These are phyloP conservation scores for Toxotes lorentzi DNA, from an alignment of 2,797 vertebrate genomes.

Conservation along the genomic window DNA sequence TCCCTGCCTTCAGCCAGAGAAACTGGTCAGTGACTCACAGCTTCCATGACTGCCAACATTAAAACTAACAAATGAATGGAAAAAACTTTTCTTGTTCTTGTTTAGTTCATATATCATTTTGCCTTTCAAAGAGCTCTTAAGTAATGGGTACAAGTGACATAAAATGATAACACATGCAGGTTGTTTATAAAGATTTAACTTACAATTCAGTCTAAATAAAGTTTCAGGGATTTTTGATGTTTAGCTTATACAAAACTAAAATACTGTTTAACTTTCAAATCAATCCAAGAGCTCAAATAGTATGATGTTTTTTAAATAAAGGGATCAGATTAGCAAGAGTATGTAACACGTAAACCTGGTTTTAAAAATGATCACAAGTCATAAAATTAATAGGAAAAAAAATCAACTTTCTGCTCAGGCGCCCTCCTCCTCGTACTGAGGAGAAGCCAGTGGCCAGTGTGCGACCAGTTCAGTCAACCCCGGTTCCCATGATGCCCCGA, in stretches of 20 bases:
- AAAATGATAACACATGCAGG: not conserved
- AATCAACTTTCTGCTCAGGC: slow-evolving; percentile 80
- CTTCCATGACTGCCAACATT: not conserved
- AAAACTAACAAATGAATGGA: not conserved
- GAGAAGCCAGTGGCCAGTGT: slow-evolving; percentile 93
- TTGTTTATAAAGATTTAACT: not conserved
- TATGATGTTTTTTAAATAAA: no score
- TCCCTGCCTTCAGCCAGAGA: slow-evolving; percentile 96
- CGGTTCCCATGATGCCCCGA: slow-evolving; percentile 93
- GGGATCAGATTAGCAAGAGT: not conserved
- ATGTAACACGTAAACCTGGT: not conserved
- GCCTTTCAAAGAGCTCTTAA: not conserved
- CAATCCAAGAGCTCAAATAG: not conserved
- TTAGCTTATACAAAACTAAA: not conserved
- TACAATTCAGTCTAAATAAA: not conserved
- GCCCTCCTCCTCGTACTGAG: slow-evolving; percentile 88
- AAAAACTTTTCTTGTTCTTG: not conserved
- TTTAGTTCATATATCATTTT: not conserved
- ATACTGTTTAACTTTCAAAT: not conserved
- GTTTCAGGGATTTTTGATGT: not conserved
- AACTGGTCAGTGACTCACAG: slow-evolving; percentile 89
- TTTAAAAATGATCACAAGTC: not conserved
- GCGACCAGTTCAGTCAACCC: slow-evolving; percentile 92
- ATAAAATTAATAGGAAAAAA: slow-evolving; percentile 1
- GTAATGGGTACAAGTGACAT: not conserved